A percentile compares a stretch with the other conserved stretches of the same genome.
phyloP scores from a whole-genome alignment of 1,140 invertebrate species.

The Caenorhabditis brenneri region DNA sequence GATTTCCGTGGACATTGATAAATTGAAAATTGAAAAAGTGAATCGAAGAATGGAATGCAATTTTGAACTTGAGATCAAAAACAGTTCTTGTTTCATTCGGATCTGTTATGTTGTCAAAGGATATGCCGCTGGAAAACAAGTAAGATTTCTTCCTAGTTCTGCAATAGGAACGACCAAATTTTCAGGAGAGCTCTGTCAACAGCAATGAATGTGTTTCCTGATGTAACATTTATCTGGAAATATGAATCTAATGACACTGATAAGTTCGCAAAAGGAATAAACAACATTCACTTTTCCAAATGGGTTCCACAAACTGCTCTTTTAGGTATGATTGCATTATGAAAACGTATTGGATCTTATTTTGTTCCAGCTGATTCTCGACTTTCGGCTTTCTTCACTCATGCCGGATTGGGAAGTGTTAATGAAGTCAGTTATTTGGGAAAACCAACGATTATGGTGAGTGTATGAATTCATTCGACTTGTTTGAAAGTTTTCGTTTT shows the following conservation, averaged over 20 bases:
- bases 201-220: conserved; percentile 14
- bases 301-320: conserved; percentile 58
- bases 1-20: conserved; percentile 47
- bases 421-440: conserved; percentile 59
- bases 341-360: background rate
- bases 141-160: background rate
- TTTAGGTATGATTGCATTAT: background rate
- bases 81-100: conserved; percentile 56
- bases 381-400: conserved; percentile 60
- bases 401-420: conserved; percentile 60
- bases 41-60: conserved; percentile 44
- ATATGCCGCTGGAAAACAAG: conserved; percentile 54
- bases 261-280: conserved; percentile 7
- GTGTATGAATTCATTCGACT: background rate
- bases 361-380: conserved; percentile 56
- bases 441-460: conserved; percentile 58
- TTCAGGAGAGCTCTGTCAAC: background rate
- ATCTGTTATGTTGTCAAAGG: conserved; percentile 48
- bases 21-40: background rate
- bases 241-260: conserved; percentile 50
- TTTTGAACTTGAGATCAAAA: conserved; percentile 36
- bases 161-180: too few species aligned
- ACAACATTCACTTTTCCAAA: conserved; percentile 48
- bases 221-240: conserved; percentile 58
- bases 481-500: background rate